A percentile compares a stretch with the other conserved stretches of the same genome.
Evolutionary conservation across 2,113 vertebrate species (phyloP).

Genomic region (Crotophaga sulcirostris): DNA sequence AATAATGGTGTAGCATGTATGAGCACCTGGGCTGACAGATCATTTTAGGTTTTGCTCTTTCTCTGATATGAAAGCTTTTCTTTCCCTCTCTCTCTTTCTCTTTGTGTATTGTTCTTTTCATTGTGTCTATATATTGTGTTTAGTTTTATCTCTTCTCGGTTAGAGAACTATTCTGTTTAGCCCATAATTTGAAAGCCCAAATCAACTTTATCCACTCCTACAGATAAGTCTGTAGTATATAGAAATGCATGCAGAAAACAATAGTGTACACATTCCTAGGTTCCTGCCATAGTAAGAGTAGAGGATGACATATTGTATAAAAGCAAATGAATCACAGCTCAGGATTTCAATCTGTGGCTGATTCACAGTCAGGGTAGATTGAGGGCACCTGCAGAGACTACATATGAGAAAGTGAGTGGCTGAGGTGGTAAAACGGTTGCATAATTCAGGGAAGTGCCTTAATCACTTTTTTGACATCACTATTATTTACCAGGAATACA

Average conservation of each 20-base stretch:
- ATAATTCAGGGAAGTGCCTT: slow-evolving; percentile 49
- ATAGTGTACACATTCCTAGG: background rate
- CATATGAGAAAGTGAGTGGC: slow-evolving; percentile 1
- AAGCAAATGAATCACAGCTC: slow-evolving; percentile 47
- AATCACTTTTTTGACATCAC: slow-evolving; percentile 58
- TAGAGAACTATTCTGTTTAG: background rate
- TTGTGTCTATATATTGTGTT: background rate
- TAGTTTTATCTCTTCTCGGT: slow-evolving; percentile 19
- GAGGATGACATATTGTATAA: slow-evolving; percentile 12
- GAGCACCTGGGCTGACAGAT: background rate
- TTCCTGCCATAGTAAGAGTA: background rate
- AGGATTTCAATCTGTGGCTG: slow-evolving; percentile 48
- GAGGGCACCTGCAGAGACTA: slow-evolving; percentile 55
- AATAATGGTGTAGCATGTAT: background rate
- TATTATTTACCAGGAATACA: slow-evolving; percentile 38
- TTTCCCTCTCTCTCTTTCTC: background rate
- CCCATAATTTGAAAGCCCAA: slow-evolving; percentile 34
- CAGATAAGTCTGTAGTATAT: background rate
- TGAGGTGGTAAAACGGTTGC: slow-evolving; percentile 14
- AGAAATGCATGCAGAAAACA: background rate
- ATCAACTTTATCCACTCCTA: slow-evolving; percentile 4
- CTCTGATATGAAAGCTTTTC: background rate
- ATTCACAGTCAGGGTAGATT: slow-evolving; percentile 45
- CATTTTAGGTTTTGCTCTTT: background rate
- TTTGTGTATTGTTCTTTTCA: background rate